Evolutionary conservation across 2,797 vertebrate genomes (phyloP).

Genomic region (Diplodus sargus): DNA sequence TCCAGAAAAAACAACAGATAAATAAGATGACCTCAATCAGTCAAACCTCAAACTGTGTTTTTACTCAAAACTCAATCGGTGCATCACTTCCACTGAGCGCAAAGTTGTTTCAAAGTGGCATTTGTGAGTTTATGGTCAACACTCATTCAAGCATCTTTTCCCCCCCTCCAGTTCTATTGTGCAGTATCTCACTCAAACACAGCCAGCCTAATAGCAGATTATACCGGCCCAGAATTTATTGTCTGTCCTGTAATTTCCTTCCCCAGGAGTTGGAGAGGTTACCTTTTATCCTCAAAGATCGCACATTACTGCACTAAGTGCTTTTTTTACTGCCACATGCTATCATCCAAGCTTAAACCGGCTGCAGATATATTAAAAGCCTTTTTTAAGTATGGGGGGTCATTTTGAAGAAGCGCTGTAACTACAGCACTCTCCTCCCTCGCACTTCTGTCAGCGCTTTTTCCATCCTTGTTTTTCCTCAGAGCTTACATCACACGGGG

Average conservation of each 20-base stretch:
- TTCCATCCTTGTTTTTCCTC: conserved; percentile 37
- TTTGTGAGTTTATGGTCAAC: conserved; percentile 26
- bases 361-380: conserved; percentile 72
- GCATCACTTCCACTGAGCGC: conserved; percentile 18
- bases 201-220: conserved; percentile 53
- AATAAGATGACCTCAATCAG: conserved; percentile 14
- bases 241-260: conserved; percentile 72
- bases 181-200: conserved; percentile 51
- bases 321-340: conserved; percentile 76
- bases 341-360: conserved; percentile 70
- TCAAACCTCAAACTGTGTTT: conserved; percentile 25
- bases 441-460: conserved; percentile 42
- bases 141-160: conserved; percentile 16
- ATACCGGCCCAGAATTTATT: conserved; percentile 68
- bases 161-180: conserved; percentile 33
- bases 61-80: conserved; percentile 12
- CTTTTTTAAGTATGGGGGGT: conserved; percentile 51
- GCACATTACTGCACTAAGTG: conserved; percentile 81
- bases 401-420: conserved; percentile 40
- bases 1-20: background rate
- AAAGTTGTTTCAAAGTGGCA: conserved; percentile 21
- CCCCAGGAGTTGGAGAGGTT: conserved; percentile 78
- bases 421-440: conserved; percentile 41
- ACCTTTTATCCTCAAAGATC: conserved; percentile 80
- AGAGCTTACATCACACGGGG: conserved; percentile 11